Evolutionary conservation across 2,888 invertebrate species (phyloP).

Genomic region (Strigamia crassipes): DNA sequence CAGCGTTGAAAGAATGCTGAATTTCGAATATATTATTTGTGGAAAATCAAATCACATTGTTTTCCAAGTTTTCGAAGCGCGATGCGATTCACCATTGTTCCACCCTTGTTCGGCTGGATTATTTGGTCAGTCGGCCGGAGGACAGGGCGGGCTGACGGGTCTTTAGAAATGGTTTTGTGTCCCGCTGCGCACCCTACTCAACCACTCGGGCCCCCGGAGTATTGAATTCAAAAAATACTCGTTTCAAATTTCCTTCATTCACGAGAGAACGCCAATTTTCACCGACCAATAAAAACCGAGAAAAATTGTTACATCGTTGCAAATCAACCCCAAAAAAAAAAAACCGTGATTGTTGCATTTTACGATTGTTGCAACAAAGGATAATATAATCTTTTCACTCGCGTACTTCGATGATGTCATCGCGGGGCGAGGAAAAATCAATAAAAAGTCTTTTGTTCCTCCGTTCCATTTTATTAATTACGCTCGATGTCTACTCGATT

Average conservation of each 20-base stretch:
- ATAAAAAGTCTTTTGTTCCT: not conserved
- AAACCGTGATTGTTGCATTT: too few relatives aligned
- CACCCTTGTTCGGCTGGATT: conserved; percentile 58
- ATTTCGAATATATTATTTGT: too few relatives aligned
- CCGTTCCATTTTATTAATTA: not conserved
- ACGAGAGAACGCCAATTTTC: not conserved
- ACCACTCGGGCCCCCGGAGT: not conserved
- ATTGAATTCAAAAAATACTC: not conserved
- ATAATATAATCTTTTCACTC: too few relatives aligned
- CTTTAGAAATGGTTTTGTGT: not conserved
- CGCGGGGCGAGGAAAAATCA: not conserved
- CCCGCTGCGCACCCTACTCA: not conserved
- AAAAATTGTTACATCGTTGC: too few relatives aligned
- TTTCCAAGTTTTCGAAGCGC: too few relatives aligned
- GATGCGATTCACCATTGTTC: too few relatives aligned
- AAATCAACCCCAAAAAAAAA: too few relatives aligned
- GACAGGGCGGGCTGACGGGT: not conserved
- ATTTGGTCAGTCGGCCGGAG: not conserved
- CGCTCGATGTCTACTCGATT: not conserved
- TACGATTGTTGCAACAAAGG: too few relatives aligned
- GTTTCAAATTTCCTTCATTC: conserved; percentile 3
- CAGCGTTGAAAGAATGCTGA: too few relatives aligned
- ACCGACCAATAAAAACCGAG: too few relatives aligned
- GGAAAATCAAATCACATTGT: too few relatives aligned
- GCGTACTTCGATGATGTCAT: conserved; percentile 6